Evolutionary conservation across 1,140 invertebrate genomes (phyloP).

Genomic region (Aphelenchoides fujianensis): DNA sequence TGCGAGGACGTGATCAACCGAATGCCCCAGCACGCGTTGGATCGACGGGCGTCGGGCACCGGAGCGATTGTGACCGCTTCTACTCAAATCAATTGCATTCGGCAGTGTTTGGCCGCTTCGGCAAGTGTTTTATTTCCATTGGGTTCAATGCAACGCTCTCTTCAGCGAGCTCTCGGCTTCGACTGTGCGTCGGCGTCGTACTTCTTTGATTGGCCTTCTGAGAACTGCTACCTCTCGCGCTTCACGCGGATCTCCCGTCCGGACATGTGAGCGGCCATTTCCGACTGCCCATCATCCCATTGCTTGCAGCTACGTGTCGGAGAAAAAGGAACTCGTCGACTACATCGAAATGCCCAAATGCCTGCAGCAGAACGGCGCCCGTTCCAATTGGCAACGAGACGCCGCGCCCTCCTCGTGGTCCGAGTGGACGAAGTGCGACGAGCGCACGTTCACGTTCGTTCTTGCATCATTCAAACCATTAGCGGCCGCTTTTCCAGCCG

Average conservation of each 20-base stretch:
- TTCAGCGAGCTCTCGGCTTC: slow-evolving; percentile 41
- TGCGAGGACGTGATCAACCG: slow-evolving; percentile 47
- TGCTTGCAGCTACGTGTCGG: slow-evolving; percentile 39
- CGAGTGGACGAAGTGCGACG: slow-evolving; percentile 31
- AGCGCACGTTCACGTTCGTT: not conserved
- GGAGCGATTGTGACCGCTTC: slow-evolving; percentile 44
- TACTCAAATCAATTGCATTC: slow-evolving; percentile 37
- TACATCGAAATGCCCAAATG: slow-evolving; percentile 44
- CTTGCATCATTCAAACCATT: too few relatives aligned
- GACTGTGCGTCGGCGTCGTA: slow-evolving; percentile 38
- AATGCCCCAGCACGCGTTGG: slow-evolving; percentile 43
- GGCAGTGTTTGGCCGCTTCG: slow-evolving; percentile 33
- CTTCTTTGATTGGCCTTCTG: slow-evolving; percentile 40
- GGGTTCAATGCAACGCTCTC: slow-evolving; percentile 17
- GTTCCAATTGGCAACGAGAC: slow-evolving; percentile 38
- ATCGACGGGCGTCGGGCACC: slow-evolving; percentile 27
- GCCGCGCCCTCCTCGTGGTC: slow-evolving; percentile 28
- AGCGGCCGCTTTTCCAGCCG: too few relatives aligned
- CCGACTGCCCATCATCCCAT: too few relatives aligned
- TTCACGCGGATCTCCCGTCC: slow-evolving; percentile 37
- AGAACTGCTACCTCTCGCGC: slow-evolving; percentile 47
- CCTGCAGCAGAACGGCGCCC: slow-evolving; percentile 26
- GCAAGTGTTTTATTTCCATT: too few relatives aligned
- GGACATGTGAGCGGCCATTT: too few relatives aligned
- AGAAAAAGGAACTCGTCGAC: slow-evolving; percentile 40